Percentiles rank a stretch among this genome's conserved stretches.
Evolutionary conservation across 1,140 invertebrate genomes (phyloP).

Genomic region (Pachypeltis micranthus): DNA sequence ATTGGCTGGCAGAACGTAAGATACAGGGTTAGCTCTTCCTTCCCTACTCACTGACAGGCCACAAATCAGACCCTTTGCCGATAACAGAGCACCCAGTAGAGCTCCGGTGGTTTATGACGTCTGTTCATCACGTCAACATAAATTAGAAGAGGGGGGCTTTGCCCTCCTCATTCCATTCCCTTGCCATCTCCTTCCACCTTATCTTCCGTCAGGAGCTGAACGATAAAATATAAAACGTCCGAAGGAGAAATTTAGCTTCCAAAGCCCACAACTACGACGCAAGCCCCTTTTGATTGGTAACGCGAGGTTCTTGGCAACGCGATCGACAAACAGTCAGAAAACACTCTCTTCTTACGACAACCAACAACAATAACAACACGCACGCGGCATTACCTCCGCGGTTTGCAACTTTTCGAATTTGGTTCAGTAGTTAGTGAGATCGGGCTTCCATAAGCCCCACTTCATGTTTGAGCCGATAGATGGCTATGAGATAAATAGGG

Average conservation of each 20-base stretch:
- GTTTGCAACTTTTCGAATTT: no score
- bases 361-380: background rate
- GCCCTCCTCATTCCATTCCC: slow-evolving; percentile 30
- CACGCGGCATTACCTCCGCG: no score
- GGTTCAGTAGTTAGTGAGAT: no score
- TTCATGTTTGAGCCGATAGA: no score
- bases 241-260: slow-evolving; percentile 12
- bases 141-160: slow-evolving; percentile 32
- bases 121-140: slow-evolving; percentile 32
- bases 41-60: slow-evolving; percentile 26
- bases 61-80: slow-evolving; percentile 28
- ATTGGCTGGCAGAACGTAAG: slow-evolving; percentile 8
- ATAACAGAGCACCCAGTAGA: slow-evolving; percentile 20
- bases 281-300: slow-evolving; percentile 23
- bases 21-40: slow-evolving; percentile 7
- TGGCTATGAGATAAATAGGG: no score
- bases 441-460: no score
- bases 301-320: background rate
- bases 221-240: slow-evolving; percentile 16
- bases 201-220: slow-evolving; percentile 18
- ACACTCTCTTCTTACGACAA: background rate
- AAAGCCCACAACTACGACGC: slow-evolving; percentile 23
- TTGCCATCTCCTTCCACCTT: slow-evolving; percentile 26
- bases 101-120: slow-evolving; percentile 31
- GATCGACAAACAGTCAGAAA: background rate